These are phyloP conservation scores for Lordiphosa fenestrarum DNA, from an alignment of 2,888 invertebrate genomes.

Conservation along the genomic window DNA sequence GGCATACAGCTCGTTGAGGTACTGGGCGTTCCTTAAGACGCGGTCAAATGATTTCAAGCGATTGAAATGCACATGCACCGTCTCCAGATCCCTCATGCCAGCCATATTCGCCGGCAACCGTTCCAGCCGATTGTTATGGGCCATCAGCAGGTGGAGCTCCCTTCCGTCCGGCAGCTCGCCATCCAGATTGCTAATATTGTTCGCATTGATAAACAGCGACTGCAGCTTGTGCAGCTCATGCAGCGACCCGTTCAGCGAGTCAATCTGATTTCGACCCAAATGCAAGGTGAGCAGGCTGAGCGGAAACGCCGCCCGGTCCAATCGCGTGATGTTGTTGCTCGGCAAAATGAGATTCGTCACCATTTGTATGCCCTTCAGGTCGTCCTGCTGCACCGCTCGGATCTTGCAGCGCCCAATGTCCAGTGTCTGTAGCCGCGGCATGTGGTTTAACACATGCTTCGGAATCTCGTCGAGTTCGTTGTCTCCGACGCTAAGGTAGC, in stretches of 20 bases:
- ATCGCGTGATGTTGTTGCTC: conserved; percentile 87
- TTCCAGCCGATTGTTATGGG: conserved; percentile 87
- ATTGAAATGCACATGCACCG: conserved; percentile 87
- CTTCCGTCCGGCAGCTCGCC: conserved; percentile 86
- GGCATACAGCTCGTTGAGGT: conserved; percentile 85
- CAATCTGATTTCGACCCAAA: conserved; percentile 88
- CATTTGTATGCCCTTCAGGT: conserved; percentile 87
- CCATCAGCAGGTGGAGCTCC: conserved; percentile 86
- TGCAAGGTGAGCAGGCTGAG: conserved; percentile 86
- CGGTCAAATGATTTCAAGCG: conserved; percentile 86
- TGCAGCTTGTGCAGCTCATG: conserved; percentile 86
- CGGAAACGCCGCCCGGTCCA: conserved; percentile 88
- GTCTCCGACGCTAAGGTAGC: conserved; percentile 90
- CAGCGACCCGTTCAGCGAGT: conserved; percentile 88
- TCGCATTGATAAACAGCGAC: conserved; percentile 90
- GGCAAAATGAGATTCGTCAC: conserved; percentile 87
- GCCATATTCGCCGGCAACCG: conserved; percentile 87
- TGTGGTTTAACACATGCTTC: conserved; percentile 86
- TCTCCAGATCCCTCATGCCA: conserved; percentile 85
- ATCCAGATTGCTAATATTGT: conserved; percentile 87
- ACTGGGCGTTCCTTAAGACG: conserved; percentile 85
- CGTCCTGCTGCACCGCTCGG: conserved; percentile 86
- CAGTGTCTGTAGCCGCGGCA: conserved; percentile 89
- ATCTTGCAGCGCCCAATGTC: conserved; percentile 92
- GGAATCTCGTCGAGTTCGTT: conserved; percentile 89